Evolutionary conservation across 2,797 vertebrate genomes (phyloP), one percentile per base, ranked within the genome.

Genomic region (Platalea minor): DNA sequence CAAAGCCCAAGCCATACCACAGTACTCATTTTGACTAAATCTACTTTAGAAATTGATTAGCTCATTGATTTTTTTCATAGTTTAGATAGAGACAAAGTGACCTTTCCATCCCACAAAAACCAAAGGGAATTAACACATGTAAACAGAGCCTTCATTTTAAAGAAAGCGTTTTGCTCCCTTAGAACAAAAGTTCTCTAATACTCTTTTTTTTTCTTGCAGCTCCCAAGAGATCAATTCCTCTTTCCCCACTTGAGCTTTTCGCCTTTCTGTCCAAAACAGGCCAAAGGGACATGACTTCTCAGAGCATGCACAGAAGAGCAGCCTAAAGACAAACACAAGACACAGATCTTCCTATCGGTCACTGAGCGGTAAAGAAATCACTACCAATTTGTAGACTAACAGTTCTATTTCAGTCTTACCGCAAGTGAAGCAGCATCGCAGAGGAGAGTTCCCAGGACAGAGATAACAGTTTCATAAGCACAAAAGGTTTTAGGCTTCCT

Each of bases 11-110:
- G 39, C 83, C 41, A 56, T 23, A 85, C 33, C 69, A 86, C 74
- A 39, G 46, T 7, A 67, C 72, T 67, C 6, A 92, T 50, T 94
- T 79, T 86, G 48, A 84, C 87, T 88, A 85, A 68, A 83, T 54
- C 80, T 89, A 79, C 87, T 94, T 91, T 84, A 88, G 74, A 93
- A 95, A 97, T 85, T 81, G 90, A 93, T 93, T 72, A 91, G 69
- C 85, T 11, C 50, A 95, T 96, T 88, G 95, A 92, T 92, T 91
- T 95, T 95, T 87, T 91, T 87, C 57, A 72, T 77, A 81, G 85
- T 53, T 91, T 80, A 93, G 60, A 67, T 14, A 93, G 64, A 93
- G 50, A 89, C 74, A 91, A 88, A 97, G 76, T 93, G 95, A 97
- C 95, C 95, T 94, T 91, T 85, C 50, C 45, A 48, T 75, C 45